Base-by-base conservation (phyloP, 1,140 invertebrate genomes). In the Trichomalopsis sarcophagae region DNA sequence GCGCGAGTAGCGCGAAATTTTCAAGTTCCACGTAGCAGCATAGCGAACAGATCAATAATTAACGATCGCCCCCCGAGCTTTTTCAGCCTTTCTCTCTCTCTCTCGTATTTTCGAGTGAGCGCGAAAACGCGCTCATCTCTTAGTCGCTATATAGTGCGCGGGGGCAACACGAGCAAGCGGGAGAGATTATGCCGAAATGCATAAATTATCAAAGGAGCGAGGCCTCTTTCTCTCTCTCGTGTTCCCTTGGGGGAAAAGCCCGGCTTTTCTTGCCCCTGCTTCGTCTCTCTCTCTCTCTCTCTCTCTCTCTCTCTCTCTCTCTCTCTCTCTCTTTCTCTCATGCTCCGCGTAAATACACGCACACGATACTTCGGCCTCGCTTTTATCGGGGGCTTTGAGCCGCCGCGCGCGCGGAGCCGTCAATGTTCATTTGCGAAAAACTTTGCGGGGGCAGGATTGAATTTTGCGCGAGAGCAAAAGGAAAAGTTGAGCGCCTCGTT, bases 101-200 rank as follows among this genome's bases (percentile, higher is more conserved):
- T 55, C 82, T 55, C 86, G 62, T 62, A 76, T 44, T 76, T 62
- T 81, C 74, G 27, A 27, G 79, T 11, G 79, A 27, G 79, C 78
- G 84, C 55, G 62, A 85, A 69, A 81, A 76, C 17, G 47, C 55
- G 69, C 66, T 85, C 86, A 85, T 87, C 84, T 83, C 81, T 87
- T 85, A 85, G 84, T 83, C 81, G 80, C 40, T 62, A 44, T 55
- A 55, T 55, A 55, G 4, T 17, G 50, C 14, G 13, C 14, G 14
- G 13, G 55, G 55, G 55, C 55, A 62, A 62, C 0, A 21, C 55
- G 55, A 62, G 21, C 55, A 21, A n/a, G 21, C 5, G 55, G 87
- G 89, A 90, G 87, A 89, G 89, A 91, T 91, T 90, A 91, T 91
- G 86, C 88, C 86, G 88, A 90, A 91, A 91, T 91, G 89, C 89